These are phyloP conservation scores for Mythimna loreyi DNA, from an alignment of 2,888 invertebrate genomes.

Conservation along the genomic window DNA sequence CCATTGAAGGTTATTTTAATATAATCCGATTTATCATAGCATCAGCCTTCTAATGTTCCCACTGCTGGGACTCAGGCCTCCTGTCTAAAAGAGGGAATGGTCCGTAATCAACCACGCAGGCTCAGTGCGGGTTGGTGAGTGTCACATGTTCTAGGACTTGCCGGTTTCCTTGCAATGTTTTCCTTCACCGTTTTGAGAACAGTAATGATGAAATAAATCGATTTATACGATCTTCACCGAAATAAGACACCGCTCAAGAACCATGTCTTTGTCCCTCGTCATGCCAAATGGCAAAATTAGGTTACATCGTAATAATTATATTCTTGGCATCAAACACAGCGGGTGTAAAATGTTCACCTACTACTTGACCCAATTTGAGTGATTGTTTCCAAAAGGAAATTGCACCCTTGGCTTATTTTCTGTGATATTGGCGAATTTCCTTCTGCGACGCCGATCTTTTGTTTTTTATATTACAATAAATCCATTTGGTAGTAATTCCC, in stretches of 20 bases:
- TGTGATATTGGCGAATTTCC: conserved; percentile 64
- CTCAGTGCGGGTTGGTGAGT: no score
- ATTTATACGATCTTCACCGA: conserved; percentile 33
- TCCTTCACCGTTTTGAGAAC: no score
- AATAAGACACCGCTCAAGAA: conserved; percentile 45
- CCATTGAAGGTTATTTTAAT: conserved; percentile 18
- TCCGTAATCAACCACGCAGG: no score
- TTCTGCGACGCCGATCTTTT: conserved; percentile 50
- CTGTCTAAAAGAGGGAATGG: no score
- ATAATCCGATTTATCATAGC: conserved; percentile 47
- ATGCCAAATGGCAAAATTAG: conserved; percentile 54
- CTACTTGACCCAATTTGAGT: conserved; percentile 64
- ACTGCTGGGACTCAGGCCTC: no score
- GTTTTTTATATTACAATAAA: conserved; percentile 64
- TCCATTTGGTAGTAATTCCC: conserved; percentile 63
- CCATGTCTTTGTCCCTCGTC: conserved; percentile 37
- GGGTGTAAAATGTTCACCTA: conserved; percentile 54
- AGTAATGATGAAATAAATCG: no score
- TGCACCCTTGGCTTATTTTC: conserved; percentile 63
- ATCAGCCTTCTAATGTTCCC: no score
- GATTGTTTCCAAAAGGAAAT: conserved; percentile 68
- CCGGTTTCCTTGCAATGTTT: no score
- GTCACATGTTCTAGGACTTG: no score
- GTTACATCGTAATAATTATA: conserved; percentile 58
- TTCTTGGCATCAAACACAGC: conserved; percentile 51